A percentile compares a stretch with the other conserved stretches of the same genome.
phyloP scores from a whole-genome alignment of 1,140 invertebrate genomes.

The Lutraria rhynchaena region DNA sequence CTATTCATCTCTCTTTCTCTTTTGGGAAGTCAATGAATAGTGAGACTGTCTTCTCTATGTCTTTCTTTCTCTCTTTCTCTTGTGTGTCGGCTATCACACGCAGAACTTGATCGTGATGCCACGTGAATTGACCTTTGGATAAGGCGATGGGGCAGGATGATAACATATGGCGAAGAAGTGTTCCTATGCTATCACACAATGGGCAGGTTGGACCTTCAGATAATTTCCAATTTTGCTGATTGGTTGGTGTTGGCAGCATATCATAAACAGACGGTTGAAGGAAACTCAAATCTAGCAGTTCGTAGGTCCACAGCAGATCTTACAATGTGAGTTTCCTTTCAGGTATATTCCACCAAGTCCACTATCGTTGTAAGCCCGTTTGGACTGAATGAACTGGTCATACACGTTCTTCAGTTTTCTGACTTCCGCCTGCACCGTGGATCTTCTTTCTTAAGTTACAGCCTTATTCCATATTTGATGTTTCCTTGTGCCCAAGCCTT shows the following conservation, averaged over 20 bases:
- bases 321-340: constrained; percentile 33
- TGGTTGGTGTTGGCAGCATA: constrained; percentile 19
- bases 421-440: constrained; percentile 14
- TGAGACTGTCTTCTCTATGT: too few species aligned
- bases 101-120: constrained; percentile 20
- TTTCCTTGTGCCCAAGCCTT: constrained; percentile 18
- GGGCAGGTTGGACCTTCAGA: constrained; percentile 36
- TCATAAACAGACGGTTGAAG: constrained; percentile 10
- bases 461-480: constrained; percentile 8
- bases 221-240: constrained; percentile 20
- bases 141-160: background rate
- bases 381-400: constrained; percentile 28
- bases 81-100: constrained; percentile 7
- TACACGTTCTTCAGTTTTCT: background rate
- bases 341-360: constrained; percentile 24
- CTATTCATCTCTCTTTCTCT: constrained; percentile 10
- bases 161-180: constrained; percentile 5
- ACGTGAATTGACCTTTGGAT: constrained; percentile 5
- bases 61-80: constrained; percentile 5
- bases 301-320: constrained; percentile 14
- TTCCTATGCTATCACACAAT: constrained; percentile 1
- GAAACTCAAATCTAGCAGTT: constrained; percentile 35
- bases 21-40: constrained; percentile 9
- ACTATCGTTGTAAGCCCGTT: constrained; percentile 8
- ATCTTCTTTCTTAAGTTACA: background rate